Evolutionary conservation across 2,888 invertebrate genomes (phyloP), one percentile per base, ranked within the genome.

Genomic region (Biston stratarius): DNA sequence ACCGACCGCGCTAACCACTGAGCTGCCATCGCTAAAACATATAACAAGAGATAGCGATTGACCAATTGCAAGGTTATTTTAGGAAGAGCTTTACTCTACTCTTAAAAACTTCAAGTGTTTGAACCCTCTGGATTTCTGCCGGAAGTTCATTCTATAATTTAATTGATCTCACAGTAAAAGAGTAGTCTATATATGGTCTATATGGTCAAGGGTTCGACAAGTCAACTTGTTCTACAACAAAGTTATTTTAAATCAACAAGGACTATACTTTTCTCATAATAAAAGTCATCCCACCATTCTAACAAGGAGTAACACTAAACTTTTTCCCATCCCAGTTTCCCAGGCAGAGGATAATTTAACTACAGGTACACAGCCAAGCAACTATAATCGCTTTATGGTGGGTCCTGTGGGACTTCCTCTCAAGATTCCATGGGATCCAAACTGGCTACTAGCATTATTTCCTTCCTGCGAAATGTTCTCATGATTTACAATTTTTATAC

Each of bases 401-500:
- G n/a, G 53, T 52, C 63, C 64, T 71, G 64, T 59, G 55, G 45
- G 61, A 65, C 71, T 71, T 72, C 72, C 72, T 67, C 59, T 57
- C 62, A 1, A 38, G 11, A 15, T 34, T 42, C 57, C 42, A 42
- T 51, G 56, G 51, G 56, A 57, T 48, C 36, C 8, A 34, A 42
- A 14, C 59, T 63, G 42, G 49, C 58, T 44, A 49, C 66, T 58
- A 15, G 47, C 58, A 57, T 59, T 61, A 60, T 61, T 64, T 52
- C 52, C 34, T 61, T 66, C 66, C 57, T 36, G 34, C 38, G n/a
- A 12, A n/a, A 65, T 6, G 38, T 65, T 62, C 55, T 33, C 62
- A 65, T 69, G 62, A n/a, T 62, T 56, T 52, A 61, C 44, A 24
- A 36, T 62, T 48, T 48, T 48, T 49, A n/a, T 40, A 55, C 24